Percentiles rank a stretch among this genome's conserved stretches.
Conservation (phyloP, 2,113 vertebrate species). For the Nymphicus hollandicus region DNA sequence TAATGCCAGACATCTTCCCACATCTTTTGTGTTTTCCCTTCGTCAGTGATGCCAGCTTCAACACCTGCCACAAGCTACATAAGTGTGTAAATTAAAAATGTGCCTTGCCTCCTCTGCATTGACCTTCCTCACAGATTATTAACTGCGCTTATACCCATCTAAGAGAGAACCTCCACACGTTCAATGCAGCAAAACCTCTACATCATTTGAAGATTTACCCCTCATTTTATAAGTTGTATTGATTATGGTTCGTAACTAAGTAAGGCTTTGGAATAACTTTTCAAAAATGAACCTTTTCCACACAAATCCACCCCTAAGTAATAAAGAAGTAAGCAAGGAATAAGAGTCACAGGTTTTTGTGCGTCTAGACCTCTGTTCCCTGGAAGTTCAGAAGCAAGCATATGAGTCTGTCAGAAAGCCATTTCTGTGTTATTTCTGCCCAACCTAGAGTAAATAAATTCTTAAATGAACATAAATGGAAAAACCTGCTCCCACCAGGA, state of each 20-base stretch:
- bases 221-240: background rate
- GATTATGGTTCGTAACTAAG: background rate
- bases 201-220: background rate
- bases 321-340: background rate
- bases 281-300: background rate
- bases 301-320: background rate
- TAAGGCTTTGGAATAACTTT: background rate
- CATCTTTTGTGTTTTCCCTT: background rate
- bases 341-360: background rate
- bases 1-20: background rate
- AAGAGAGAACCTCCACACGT: background rate
- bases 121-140: background rate
- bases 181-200: background rate
- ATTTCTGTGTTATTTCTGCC: background rate
- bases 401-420: background rate
- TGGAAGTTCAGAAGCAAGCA: background rate
- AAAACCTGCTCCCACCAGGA: background rate
- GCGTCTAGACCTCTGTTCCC: background rate
- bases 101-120: background rate
- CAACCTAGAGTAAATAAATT: background rate
- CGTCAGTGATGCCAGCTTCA: background rate
- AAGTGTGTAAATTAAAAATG: conserved; percentile 19
- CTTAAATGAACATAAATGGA: background rate
- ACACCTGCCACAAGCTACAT: background rate
- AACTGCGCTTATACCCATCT: background rate